Base-by-base conservation (phyloP, 2,797 vertebrate genomes). In the Parotocinclus haroldoi region DNA sequence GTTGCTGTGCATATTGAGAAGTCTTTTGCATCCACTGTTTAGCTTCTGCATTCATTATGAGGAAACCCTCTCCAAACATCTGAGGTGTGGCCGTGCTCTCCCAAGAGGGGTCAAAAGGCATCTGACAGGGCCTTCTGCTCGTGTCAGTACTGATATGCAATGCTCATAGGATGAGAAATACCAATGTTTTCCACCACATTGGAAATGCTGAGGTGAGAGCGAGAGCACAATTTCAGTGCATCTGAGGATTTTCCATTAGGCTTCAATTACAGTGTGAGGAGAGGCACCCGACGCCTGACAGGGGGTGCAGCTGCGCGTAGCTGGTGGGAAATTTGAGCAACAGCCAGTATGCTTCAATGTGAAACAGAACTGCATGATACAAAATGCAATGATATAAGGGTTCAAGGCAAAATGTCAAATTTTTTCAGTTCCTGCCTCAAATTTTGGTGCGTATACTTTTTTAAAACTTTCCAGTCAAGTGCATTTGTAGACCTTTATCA, bases 141-240 rank as follows among this genome's bases (percentile, higher is more conserved):
- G 81, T 81, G 58, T 12, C 70, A 78, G 58, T 50, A 71, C 10
- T 71, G 56, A 75, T 78, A 66, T 70, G 63, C 72, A 68, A 83
- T 82, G 58, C 69, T 61, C n/a, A 11, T 11, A 54, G 77, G 63
- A 58, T 69, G 27, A 46, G 61, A 56, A 58, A 48, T 66, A 55
- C 78, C 63, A 71, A 53, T 70, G 56, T 64, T n/a, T 72, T 39
- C 63, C 37, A 13, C 18, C 63, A 53, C 71, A 73, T 78, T 59
- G 61, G 63, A 51, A 58, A 78, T 56, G 64, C 65, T 74, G 42
- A 63, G 52, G 44, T 58, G 58, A 53, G 48, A 74, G 60, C 58
- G 49, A 72, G 77, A 60, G 46, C 68, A 63, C 45, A 72, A 78
- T 79, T 69, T 74, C 50, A 74, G 64, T 73, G 39, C 44, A 63